Evolutionary conservation across 1,140 invertebrate genomes (phyloP).

Genomic region (Heliconius melpomene): DNA sequence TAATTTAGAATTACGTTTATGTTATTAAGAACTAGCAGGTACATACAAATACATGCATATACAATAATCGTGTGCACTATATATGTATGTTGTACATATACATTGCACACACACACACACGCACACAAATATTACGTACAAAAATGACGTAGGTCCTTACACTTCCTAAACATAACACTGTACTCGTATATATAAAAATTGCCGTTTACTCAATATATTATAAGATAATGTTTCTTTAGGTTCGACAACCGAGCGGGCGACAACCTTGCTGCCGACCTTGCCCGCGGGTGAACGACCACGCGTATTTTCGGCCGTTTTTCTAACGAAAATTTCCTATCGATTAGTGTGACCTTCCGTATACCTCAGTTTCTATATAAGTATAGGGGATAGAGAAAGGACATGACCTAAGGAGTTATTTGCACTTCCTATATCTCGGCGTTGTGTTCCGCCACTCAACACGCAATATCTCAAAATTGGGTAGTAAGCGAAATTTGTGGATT

Average conservation of each 20-base stretch:
- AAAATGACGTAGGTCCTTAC: slow-evolving; percentile 1
- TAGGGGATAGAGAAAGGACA: not conserved
- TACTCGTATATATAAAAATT: slow-evolving; percentile 11
- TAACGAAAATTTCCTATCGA: slow-evolving; percentile 64
- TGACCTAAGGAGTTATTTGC: no score
- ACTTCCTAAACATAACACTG: slow-evolving; percentile 20
- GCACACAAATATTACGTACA: slow-evolving; percentile 10
- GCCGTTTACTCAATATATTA: slow-evolving; percentile 39
- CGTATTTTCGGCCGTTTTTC: slow-evolving; percentile 70
- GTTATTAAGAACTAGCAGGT: no score
- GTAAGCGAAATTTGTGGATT: no score
- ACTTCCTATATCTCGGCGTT: no score
- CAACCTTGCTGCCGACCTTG: slow-evolving; percentile 64
- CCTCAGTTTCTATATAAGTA: slow-evolving; percentile 20
- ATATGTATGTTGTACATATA: not conserved
- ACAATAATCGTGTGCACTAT: no score
- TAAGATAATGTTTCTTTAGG: slow-evolving; percentile 51
- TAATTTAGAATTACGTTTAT: no score
- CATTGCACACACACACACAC: not conserved
- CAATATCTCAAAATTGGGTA: no score
- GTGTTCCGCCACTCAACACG: no score
- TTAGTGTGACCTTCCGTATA: slow-evolving; percentile 47
- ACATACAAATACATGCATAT: no score
- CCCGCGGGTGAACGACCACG: slow-evolving; percentile 47
- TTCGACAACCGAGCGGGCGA: slow-evolving; percentile 44